Conservation (phyloP, 2,888 invertebrate genomes). For the Trichopoda pennipes region DNA sequence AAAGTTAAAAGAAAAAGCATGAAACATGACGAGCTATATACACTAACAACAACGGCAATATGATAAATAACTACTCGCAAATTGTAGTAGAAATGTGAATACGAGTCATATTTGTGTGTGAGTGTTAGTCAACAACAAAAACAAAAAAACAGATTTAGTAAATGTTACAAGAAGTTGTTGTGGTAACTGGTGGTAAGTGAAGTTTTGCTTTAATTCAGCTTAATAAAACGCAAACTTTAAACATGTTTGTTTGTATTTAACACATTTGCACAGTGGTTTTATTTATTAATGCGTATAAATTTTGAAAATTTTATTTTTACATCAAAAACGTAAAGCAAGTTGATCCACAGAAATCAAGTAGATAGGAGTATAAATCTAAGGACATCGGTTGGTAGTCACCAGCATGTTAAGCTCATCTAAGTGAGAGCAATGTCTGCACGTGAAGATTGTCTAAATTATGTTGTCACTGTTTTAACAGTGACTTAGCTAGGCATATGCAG, state of each 20-base stretch:
- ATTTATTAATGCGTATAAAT: too few relatives aligned
- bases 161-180: constrained; percentile 16
- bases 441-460: too few relatives aligned
- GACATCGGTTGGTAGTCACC: too few relatives aligned
- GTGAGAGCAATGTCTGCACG: too few relatives aligned
- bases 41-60: not conserved
- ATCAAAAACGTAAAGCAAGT: too few relatives aligned
- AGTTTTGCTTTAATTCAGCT: constrained; percentile 44
- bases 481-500: too few relatives aligned
- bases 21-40: not conserved
- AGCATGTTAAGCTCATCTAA: too few relatives aligned
- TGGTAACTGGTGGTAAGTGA: constrained; percentile 35
- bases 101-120: constrained; percentile 23
- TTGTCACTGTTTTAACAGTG: too few relatives aligned
- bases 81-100: constrained; percentile 43
- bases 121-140: constrained; percentile 11
- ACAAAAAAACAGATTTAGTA: not conserved
- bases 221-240: constrained; percentile 26
- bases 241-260: constrained; percentile 3
- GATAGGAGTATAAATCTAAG: too few relatives aligned
- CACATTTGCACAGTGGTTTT: constrained; percentile 29
- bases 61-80: constrained; percentile 47
- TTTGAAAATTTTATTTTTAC: too few relatives aligned
- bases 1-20: constrained; percentile 33
- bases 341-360: too few relatives aligned